Percentiles rank a stretch among this genome's conserved stretches.
These are phyloP conservation scores for Drosophila barbarae DNA, from an alignment of 2,888 invertebrate species.

Conservation along the genomic window DNA sequence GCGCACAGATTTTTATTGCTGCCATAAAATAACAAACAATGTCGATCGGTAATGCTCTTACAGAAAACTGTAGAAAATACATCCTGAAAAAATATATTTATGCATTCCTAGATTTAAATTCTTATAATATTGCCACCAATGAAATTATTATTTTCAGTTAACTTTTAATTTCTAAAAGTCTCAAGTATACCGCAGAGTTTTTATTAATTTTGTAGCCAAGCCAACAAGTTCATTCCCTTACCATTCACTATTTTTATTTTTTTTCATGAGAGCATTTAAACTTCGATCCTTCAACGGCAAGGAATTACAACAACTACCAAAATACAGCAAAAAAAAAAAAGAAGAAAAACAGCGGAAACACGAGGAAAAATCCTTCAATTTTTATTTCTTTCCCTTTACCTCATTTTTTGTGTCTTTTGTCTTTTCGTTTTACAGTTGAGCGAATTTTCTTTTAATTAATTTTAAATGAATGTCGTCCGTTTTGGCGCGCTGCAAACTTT, in stretches of 20 bases:
- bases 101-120: not conserved
- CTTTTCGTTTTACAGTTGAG: conserved; percentile 72
- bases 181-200: conserved; percentile 3
- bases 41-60: conserved; percentile 23
- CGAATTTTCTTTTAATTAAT: conserved; percentile 76
- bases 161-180: not conserved
- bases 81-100: not conserved
- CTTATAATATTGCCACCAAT: no score
- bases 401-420: conserved; percentile 61
- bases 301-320: conserved; percentile 4
- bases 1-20: conserved; percentile 23
- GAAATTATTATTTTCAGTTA: not conserved
- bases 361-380: conserved; percentile 46
- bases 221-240: conserved; percentile 9
- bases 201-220: not conserved
- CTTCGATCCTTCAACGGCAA: conserved; percentile 33
- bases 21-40: conserved; percentile 24
- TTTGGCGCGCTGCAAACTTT: conserved; percentile 69
- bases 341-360: conserved; percentile 11
- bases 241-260: conserved; percentile 26
- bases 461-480: conserved; percentile 73
- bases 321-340: not conserved
- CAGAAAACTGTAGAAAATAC: not conserved
- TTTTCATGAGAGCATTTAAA: conserved; percentile 39
- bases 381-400: conserved; percentile 51